A percentile compares a stretch with the other conserved stretches of the same genome.
Evolutionary conservation across 2,113 vertebrate genomes (phyloP).

Genomic region (Limnothrissa miodon): DNA sequence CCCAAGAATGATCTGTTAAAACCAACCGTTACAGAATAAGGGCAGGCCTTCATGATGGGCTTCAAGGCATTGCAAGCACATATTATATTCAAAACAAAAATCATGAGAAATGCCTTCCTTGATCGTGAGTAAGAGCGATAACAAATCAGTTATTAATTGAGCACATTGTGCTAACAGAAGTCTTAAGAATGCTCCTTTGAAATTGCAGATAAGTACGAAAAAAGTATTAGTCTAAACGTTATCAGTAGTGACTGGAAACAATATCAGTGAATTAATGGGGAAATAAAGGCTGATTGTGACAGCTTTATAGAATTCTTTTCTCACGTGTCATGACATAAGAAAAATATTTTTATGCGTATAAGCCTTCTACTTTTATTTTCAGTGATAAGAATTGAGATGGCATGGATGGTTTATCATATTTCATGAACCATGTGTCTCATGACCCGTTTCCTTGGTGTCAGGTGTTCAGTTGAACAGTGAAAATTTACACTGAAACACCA

Average conservation of each 20-base stretch:
- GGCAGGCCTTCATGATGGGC: not conserved
- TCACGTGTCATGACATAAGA: not conserved
- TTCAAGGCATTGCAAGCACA: not conserved
- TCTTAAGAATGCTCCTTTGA: not conserved
- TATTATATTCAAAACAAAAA: not conserved
- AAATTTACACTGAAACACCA: not conserved
- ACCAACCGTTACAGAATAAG: not conserved
- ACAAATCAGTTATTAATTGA: not conserved
- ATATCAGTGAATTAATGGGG: not conserved
- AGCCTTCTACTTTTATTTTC: too few relatives aligned
- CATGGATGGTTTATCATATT: too few relatives aligned
- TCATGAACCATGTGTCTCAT: too few relatives aligned
- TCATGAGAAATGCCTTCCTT: not conserved
- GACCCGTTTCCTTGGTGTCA: too few relatives aligned
- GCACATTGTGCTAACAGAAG: not conserved
- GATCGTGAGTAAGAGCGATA: not conserved
- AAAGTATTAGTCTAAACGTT: too few relatives aligned
- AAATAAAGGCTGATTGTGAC: too few relatives aligned
- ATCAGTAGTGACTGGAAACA: not conserved
- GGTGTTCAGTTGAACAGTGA: not conserved
- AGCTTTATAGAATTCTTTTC: too few relatives aligned
- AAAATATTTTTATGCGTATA: too few relatives aligned
- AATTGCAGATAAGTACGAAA: too few relatives aligned
- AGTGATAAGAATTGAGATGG: too few relatives aligned
- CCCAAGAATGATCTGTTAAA: not conserved